These are phyloP conservation scores for Pammene aurita DNA, from an alignment of 2,888 invertebrate genomes.

Conservation along the genomic window DNA sequence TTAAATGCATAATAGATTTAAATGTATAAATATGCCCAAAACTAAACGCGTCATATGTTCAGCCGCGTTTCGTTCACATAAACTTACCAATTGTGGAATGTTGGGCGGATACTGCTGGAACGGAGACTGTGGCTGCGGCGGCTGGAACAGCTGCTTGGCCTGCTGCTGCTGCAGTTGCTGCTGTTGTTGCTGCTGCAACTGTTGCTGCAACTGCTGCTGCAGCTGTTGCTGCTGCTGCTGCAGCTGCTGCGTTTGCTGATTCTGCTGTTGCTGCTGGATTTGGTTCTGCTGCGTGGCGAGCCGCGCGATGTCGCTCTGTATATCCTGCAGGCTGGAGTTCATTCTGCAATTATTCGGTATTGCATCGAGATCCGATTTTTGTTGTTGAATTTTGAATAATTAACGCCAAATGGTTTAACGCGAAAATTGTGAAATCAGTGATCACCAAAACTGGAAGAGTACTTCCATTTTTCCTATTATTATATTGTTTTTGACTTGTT, in stretches of 20 bases:
- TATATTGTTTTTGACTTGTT: too few species aligned
- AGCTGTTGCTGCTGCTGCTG: conserved; percentile 67
- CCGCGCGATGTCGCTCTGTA: conserved; percentile 96
- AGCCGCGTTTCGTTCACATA: not conserved
- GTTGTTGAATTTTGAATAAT: conserved; percentile 8
- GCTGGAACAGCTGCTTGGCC: conserved; percentile 55
- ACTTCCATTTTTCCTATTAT: too few species aligned
- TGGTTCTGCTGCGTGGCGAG: conserved; percentile 88
- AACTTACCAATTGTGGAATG: conserved; percentile 83
- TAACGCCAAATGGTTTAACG: not conserved
- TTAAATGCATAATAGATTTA: too few species aligned
- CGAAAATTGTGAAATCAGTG: conserved; percentile 1
- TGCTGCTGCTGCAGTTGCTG: conserved; percentile 52
- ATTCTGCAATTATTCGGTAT: conserved; percentile 84
- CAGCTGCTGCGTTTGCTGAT: conserved; percentile 79
- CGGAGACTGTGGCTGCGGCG: conserved; percentile 80
- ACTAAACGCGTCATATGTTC: too few species aligned
- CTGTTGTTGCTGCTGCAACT: conserved; percentile 73
- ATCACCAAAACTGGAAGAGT: too few species aligned
- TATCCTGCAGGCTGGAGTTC: conserved; percentile 96
- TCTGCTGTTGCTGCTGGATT: conserved; percentile 77
- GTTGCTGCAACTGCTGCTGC: conserved; percentile 75
- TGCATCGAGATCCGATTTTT: conserved; percentile 44
- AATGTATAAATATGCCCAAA: too few species aligned
- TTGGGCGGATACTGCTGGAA: conserved; percentile 74